Evolutionary conservation across 2,113 vertebrate species (phyloP), one percentile per base, ranked within the genome.

Genomic region (Phrynocephalus versicolor): DNA sequence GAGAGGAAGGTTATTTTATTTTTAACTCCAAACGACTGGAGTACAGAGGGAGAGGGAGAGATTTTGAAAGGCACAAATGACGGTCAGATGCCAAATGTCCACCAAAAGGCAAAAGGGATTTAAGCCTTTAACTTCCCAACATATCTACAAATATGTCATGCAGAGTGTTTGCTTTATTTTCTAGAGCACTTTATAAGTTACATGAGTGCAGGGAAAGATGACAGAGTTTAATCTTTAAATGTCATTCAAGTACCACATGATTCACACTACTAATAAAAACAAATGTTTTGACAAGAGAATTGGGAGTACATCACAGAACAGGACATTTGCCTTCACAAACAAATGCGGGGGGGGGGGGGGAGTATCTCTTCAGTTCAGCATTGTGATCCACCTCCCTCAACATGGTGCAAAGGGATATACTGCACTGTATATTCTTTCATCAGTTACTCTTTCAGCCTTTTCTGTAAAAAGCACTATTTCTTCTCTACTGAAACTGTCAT

Each of bases 1-100:
- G 57, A 33, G 10, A 51, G 83, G 73, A 78, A 73, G 82, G 41
- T 86, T 75, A 35, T 92, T 92, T 55, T 93, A 89, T 90, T 92
- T 92, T 91, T 88, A 91, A 89, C 89, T 85, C 81, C 41, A 81
- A 79, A 81, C 84, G 15, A 1, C 76, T 87, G 73, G 23, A 57
- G 69, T 69, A 79, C 71, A 64, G 9, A 30, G 64, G 27, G 64
- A 35, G 70, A 81, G 70, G 88, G 27, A 13, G 23, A 73, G 73
- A 27, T 21, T 82, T 77, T 67, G 33, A 83, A 82, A 18, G 6
- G n/a, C 6, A 51, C 4, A 65, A 81, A 80, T 85, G 51, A 60
- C n/a, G 86, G 39, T 55, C 60, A 65, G 55, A n/a, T 82, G 69
- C 55, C n/a, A 62, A 81, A 2, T 23, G 82, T 88, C 57, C 70